phyloP scores from a whole-genome alignment of 1,140 invertebrate species.

The Apis dorsata region DNA sequence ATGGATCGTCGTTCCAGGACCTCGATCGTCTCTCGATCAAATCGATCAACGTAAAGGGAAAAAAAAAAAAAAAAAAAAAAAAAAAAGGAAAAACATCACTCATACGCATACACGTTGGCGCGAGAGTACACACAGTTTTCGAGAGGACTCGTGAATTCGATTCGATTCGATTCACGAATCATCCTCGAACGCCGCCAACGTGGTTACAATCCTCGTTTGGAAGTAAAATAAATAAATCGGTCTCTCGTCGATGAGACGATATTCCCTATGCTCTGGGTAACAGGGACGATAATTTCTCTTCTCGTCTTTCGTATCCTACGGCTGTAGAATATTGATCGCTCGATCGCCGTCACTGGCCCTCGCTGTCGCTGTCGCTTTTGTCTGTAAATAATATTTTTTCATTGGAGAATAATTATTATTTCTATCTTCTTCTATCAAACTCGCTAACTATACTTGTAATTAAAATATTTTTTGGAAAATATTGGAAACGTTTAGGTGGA shows the following conservation, averaged over 20 bases:
- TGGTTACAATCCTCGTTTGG: constrained; percentile 23
- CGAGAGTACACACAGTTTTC: not conserved
- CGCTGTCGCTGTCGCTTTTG: constrained; percentile 95
- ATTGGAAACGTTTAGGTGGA: no score
- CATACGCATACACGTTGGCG: not conserved
- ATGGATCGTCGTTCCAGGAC: constrained; percentile 72
- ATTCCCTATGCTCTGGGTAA: not conserved
- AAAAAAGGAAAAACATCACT: not conserved
- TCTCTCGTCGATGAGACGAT: constrained; percentile 47
- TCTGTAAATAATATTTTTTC: constrained; percentile 82
- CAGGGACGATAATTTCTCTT: constrained; percentile 30
- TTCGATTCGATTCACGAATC: not conserved
- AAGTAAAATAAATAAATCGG: constrained; percentile 53
- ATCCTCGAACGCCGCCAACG: constrained; percentile 13
- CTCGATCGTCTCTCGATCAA: constrained; percentile 47
- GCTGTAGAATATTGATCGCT: constrained; percentile 49
- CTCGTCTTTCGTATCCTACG: constrained; percentile 42
- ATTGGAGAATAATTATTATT: not conserved
- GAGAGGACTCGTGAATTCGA: constrained; percentile 28
- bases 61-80: no score
- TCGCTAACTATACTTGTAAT: no score
- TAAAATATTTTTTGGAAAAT: no score
- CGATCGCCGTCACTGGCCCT: constrained; percentile 86
- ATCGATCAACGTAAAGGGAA: constrained; percentile 28
- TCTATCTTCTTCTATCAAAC: not conserved